These are phyloP conservation scores for Cinclus mexicanus DNA, from an alignment of 2,113 vertebrate genomes.

Conservation along the genomic window DNA sequence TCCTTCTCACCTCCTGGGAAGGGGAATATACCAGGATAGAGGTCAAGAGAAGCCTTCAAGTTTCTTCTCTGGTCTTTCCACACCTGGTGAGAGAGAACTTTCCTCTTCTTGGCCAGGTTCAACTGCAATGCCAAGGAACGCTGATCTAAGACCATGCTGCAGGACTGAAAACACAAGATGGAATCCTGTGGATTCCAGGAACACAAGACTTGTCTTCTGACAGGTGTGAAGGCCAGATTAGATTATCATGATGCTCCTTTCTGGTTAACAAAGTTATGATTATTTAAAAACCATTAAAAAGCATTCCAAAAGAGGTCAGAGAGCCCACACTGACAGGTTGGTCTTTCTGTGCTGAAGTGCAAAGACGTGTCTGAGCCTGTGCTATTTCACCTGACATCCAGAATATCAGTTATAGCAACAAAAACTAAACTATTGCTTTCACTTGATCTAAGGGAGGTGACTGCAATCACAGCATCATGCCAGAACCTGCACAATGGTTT, in stretches of 20 bases:
- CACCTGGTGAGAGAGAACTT: background rate
- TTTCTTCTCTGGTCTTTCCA: background rate
- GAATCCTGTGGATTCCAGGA: background rate
- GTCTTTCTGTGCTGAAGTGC: background rate
- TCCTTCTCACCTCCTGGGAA: background rate
- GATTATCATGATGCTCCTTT: background rate
- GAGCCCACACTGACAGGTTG: rapidly evolving
- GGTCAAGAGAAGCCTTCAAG: background rate
- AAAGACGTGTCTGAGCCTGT: background rate
- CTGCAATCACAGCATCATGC: background rate
- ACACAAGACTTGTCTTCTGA: background rate
- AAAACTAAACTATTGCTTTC: background rate
- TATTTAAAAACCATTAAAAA: background rate
- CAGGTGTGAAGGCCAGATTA: background rate
- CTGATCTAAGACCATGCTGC: background rate
- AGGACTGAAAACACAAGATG: background rate
- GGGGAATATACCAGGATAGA: background rate
- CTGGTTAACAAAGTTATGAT: background rate
- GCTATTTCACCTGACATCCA: background rate
- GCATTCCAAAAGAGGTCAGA: background rate
- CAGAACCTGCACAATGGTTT: background rate
- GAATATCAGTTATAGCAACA: background rate
- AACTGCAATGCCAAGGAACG: background rate
- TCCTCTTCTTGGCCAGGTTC: background rate
- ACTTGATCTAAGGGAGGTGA: background rate